A percentile compares a stretch with the other conserved stretches of the same genome.
Evolutionary conservation across 2,888 invertebrate species (phyloP).

Genomic region (Cotesia congregata): DNA sequence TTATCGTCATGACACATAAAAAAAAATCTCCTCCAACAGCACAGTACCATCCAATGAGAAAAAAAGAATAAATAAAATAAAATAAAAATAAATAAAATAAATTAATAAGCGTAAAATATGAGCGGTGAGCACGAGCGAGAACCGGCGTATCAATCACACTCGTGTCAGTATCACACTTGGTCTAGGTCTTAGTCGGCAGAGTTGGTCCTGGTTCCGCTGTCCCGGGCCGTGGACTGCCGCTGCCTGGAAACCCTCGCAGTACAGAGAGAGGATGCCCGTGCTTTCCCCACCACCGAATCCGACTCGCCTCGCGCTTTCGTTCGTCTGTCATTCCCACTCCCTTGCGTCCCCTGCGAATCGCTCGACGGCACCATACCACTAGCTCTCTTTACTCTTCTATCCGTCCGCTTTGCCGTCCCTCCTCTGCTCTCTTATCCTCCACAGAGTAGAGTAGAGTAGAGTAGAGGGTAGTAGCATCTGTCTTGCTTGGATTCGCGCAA

Average conservation of each 20-base stretch:
- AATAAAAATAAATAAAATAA: not conserved
- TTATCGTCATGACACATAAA: not conserved
- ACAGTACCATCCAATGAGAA: not conserved
- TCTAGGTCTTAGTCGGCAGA: slow-evolving; percentile 33
- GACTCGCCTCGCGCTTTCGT: slow-evolving; percentile 44
- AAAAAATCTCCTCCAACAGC: not conserved
- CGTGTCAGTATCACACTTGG: not conserved
- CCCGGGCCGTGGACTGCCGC: slow-evolving; percentile 69
- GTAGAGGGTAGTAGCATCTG: slow-evolving; percentile 34
- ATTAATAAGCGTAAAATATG: not conserved
- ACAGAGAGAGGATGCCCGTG: slow-evolving; percentile 60
- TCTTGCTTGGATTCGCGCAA: slow-evolving; percentile 28
- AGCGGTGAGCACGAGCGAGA: not conserved
- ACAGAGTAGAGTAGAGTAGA: not conserved
- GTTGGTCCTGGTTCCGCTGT: slow-evolving; percentile 65
- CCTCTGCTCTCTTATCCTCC: slow-evolving; percentile 40
- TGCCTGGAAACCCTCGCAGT: slow-evolving; percentile 66
- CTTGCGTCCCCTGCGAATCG: slow-evolving; percentile 35
- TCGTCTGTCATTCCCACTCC: slow-evolving; percentile 37
- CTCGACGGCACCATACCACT: slow-evolving; percentile 22
- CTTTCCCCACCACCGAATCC: slow-evolving; percentile 47
- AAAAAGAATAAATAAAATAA: not conserved
- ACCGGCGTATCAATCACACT: slow-evolving; percentile 8
- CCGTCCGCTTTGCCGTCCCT: slow-evolving; percentile 39
- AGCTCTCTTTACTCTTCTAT: slow-evolving; percentile 35